These are phyloP conservation scores for Papilio elwesi DNA, from an alignment of 2,888 invertebrate genomes.

Conservation along the genomic window DNA sequence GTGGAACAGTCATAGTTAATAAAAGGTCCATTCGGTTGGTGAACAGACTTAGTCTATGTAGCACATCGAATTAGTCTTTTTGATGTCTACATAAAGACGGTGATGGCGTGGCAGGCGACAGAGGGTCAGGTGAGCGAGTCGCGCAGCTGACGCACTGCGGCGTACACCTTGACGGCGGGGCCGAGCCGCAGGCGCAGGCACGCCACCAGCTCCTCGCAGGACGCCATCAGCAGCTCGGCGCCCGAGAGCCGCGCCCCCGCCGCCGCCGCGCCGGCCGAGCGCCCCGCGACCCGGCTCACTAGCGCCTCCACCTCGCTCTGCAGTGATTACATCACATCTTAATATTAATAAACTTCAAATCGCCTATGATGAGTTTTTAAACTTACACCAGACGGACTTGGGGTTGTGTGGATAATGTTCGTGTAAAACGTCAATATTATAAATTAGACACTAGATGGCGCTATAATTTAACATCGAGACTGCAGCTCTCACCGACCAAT, in stretches of 20 bases:
- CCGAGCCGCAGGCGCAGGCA: slow-evolving; percentile 91
- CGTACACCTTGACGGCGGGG: slow-evolving; percentile 90
- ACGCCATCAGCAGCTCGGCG: slow-evolving; percentile 91
- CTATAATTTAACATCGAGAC: too few species aligned
- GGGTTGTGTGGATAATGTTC: too few species aligned
- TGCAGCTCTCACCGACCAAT: too few species aligned
- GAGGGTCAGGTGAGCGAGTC: slow-evolving; percentile 57
- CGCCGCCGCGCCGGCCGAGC: slow-evolving; percentile 62
- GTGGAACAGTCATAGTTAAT: background rate
- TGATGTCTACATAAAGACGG: slow-evolving; percentile 38
- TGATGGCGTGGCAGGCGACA: slow-evolving; percentile 42
- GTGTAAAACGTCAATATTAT: too few species aligned
- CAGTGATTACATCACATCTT: background rate
- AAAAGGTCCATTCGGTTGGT: too few species aligned
- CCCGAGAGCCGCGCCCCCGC: slow-evolving; percentile 88
- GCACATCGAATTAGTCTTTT: background rate
- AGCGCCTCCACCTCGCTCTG: slow-evolving; percentile 69
- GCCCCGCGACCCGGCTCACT: slow-evolving; percentile 63
- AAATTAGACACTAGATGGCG: too few species aligned
- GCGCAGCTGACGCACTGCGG: slow-evolving; percentile 66
- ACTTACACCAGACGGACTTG: too few species aligned
- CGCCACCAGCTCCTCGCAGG: slow-evolving; percentile 91
- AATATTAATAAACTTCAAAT: slow-evolving; percentile 1
- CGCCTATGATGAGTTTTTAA: too few species aligned
- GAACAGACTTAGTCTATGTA: background rate